Conservation (phyloP, 1,140 invertebrate genomes). For the Brachionus rubens region DNA sequence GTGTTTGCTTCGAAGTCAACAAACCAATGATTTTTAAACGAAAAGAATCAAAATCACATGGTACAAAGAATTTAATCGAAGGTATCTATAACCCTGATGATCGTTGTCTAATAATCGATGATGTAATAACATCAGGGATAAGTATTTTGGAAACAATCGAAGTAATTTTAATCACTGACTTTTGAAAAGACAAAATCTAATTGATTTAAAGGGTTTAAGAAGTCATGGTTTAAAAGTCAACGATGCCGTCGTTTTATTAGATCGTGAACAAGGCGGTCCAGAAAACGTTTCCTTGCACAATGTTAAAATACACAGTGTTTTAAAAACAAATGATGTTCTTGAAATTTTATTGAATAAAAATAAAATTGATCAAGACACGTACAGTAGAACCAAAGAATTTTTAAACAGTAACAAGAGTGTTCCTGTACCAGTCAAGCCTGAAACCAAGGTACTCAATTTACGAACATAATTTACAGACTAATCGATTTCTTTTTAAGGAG, state of each 20-base stretch:
- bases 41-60: conserved; percentile 85
- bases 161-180: too few species aligned
- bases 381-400: conserved; percentile 48
- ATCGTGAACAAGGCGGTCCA: conserved; percentile 83
- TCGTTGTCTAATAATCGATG: conserved; percentile 85
- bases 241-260: conserved; percentile 80
- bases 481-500: background rate
- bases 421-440: background rate
- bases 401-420: conserved; percentile 49
- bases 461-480: background rate
- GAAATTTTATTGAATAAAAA: conserved; percentile 20
- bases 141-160: conserved; percentile 84
- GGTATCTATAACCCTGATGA: conserved; percentile 76
- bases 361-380: conserved; percentile 35
- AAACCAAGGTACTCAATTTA: background rate
- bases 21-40: conserved; percentile 78
- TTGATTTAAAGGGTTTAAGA: conserved; percentile 67
- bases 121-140: conserved; percentile 88
- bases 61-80: conserved; percentile 92
- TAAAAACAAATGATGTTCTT: conserved; percentile 40
- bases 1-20: conserved; percentile 58
- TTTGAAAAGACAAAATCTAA: too few species aligned
- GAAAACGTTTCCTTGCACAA: conserved; percentile 70
- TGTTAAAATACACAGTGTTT: conserved; percentile 63
- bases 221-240: conserved; percentile 71